These are phyloP conservation scores for Formicarius rufipectus DNA, from an alignment of 2,113 vertebrate genomes.

Conservation along the genomic window DNA sequence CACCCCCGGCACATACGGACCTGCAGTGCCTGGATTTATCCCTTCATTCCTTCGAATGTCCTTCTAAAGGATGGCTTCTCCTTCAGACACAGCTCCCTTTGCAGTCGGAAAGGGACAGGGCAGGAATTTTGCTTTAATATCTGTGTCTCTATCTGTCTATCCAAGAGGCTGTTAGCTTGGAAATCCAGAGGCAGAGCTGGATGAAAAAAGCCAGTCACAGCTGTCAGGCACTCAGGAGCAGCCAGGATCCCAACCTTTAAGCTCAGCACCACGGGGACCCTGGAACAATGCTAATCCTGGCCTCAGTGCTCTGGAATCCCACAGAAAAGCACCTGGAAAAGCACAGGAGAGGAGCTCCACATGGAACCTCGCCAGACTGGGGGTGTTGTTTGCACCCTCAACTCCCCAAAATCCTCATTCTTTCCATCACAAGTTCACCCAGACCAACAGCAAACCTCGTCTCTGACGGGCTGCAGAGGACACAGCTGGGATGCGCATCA, in stretches of 20 bases:
- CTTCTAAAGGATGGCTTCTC: neutral
- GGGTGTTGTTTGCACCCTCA: neutral
- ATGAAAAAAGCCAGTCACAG: neutral
- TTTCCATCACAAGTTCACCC: neutral
- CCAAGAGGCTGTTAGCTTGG: fast-evolving
- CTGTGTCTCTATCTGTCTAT: neutral
- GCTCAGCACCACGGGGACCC: neutral
- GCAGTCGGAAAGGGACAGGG: neutral
- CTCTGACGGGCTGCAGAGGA: neutral
- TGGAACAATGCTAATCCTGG: neutral
- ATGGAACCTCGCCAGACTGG: neutral
- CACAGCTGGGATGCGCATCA: fast-evolving
- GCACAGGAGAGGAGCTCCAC: neutral
- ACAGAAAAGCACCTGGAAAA: fast-evolving
- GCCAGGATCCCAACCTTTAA: neutral
- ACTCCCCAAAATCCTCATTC: neutral
- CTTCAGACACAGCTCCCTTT: neutral
- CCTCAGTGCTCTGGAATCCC: neutral
- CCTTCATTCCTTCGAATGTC: neutral
- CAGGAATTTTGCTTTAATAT: neutral
- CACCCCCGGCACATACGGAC: neutral
- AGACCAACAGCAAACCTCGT: fast-evolving
- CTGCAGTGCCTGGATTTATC: neutral
- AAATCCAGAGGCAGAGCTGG: neutral
- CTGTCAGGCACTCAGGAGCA: neutral